phyloP scores from a whole-genome alignment of 2,888 invertebrate species.

The Operophtera brumata region DNA sequence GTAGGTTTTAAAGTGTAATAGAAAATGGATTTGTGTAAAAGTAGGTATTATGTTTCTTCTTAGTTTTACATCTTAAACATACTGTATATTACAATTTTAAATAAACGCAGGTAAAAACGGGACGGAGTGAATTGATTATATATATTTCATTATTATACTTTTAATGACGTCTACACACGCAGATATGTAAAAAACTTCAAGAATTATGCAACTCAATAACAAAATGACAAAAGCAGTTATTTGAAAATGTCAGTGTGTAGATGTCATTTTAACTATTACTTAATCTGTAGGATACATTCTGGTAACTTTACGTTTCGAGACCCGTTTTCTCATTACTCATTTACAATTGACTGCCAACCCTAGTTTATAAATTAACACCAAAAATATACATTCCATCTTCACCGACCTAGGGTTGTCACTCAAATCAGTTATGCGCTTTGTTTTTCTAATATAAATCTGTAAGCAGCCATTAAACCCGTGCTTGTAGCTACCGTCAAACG shows the following conservation, averaged over 20 bases:
- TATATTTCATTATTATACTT: slow-evolving; percentile 28
- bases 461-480: slow-evolving; percentile 69
- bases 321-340: too few relatives aligned
- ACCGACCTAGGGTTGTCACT: slow-evolving; percentile 47
- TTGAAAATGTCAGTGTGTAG: slow-evolving; percentile 35
- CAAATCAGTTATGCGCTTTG: slow-evolving; percentile 38
- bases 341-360: slow-evolving; percentile 55
- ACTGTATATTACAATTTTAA: slow-evolving; percentile 29
- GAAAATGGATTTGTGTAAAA: not conserved
- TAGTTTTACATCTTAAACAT: slow-evolving; percentile 15
- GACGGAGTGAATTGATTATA: slow-evolving; percentile 54
- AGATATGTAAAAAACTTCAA: slow-evolving; percentile 11
- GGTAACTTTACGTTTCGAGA: slow-evolving; percentile 77
- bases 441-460: slow-evolving; percentile 46
- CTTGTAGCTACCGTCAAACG: slow-evolving; percentile 54
- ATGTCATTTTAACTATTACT: slow-evolving; percentile 43
- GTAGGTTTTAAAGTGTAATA: not conserved
- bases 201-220: slow-evolving; percentile 1
- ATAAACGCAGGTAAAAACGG: slow-evolving; percentile 54
- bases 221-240: slow-evolving; percentile 22
- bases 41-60: slow-evolving; percentile 3
- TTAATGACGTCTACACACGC: slow-evolving; percentile 52
- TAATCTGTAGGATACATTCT: slow-evolving; percentile 66
- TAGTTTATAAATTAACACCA: slow-evolving; percentile 33
- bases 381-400: slow-evolving; percentile 33